Evolutionary conservation across 2,113 vertebrate genomes (phyloP).

Genomic region (Fulica atra): DNA sequence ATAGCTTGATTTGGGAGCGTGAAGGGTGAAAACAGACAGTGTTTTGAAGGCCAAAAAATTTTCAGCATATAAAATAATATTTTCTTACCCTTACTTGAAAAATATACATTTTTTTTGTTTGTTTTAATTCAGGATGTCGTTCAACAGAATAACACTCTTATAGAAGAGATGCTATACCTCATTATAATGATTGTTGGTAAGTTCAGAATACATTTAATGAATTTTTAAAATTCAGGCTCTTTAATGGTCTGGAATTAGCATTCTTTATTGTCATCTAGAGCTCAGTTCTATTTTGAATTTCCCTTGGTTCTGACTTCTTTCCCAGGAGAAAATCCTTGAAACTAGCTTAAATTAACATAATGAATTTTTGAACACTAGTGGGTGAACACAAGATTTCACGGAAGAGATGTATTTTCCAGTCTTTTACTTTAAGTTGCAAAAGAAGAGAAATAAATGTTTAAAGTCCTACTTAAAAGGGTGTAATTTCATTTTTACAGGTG

Average conservation of each 20-base stretch:
- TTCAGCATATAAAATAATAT: background rate
- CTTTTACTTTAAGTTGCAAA: background rate
- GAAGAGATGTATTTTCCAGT: background rate
- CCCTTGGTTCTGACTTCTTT: background rate
- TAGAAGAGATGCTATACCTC: constrained; percentile 98
- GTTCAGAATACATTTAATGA: constrained; percentile 38
- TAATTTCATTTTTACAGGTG: constrained; percentile 76
- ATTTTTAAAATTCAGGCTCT: background rate
- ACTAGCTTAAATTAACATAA: background rate
- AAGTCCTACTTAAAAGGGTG: background rate
- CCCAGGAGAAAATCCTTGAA: background rate
- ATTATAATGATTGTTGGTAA: constrained; percentile 96
- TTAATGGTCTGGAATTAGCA: background rate
- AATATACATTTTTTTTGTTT: background rate
- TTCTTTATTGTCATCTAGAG: background rate
- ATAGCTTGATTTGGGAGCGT: background rate
- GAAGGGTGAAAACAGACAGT: background rate
- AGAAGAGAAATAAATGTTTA: background rate
- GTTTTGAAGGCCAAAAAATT: background rate
- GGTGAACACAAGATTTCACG: background rate
- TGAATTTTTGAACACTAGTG: background rate
- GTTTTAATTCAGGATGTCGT: constrained; percentile 84
- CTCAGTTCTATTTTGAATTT: background rate
- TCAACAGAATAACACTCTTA: constrained; percentile 96
- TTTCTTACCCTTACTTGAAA: background rate